Base-by-base conservation (phyloP, 1,140 invertebrate species). In the Lepidurus arcticus region DNA sequence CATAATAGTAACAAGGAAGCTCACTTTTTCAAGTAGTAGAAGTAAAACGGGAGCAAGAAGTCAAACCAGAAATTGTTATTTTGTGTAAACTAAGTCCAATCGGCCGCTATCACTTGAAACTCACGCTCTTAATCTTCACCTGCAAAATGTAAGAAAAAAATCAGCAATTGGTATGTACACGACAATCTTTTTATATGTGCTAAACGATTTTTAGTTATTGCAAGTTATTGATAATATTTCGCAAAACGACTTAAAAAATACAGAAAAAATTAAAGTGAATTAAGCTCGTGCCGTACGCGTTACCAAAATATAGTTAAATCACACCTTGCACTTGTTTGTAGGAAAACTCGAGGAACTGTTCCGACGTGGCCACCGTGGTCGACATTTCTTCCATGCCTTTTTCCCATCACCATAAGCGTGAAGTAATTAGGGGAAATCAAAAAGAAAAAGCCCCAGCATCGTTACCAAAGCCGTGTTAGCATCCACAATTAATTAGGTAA, bases 311-410 rank as follows among this genome's bases (percentile, higher is more conserved):
- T 43, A 78, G 53, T 73, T 73, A 78, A 78, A 43, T 42, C 24
- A 78, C 74, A 78, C 78, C 78, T 78, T 73, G 78, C 45, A 78
- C 43, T 73, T 78, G 78, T 78, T 78, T 78, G 78, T 78, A 78
- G 75, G 78, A 75, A 44, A 78, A 78, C 73, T 78, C 78, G 21
- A 44, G 74, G 73, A 78, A 78, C 34, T 74, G 73, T 53, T 78
- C 78, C 74, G 78, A 45, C 13, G 78, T 78, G 73, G 78, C 78
- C 78, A 78, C 78, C 44, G 78, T 78, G 10, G 78, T 78, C 42
- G 78, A 78, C 78, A 78, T 78, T 74, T 78, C 78, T 44, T 75
- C 47, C 44, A 73, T 13, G 45, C 65, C 76, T 76, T 44, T 76
- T 26, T 10, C 5, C 34, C 47, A 13, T 11, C 21, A 76, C 24